Base-by-base conservation (phyloP, 2,888 invertebrate species). In the Troides helena region DNA sequence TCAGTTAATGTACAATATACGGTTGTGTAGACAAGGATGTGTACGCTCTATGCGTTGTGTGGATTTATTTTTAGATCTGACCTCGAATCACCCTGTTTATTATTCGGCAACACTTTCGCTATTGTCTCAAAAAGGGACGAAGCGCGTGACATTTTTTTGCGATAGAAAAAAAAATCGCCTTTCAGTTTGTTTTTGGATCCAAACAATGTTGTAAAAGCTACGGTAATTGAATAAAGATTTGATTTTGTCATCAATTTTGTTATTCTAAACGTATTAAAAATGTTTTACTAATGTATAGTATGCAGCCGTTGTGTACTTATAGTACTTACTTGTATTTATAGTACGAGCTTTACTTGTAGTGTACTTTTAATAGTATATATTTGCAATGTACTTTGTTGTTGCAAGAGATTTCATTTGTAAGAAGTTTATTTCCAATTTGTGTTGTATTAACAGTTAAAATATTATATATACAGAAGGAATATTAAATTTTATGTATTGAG, bases 91-190 rank as follows among this genome's bases (percentile, higher is more conserved):
- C 70, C 43, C 74, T 75, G 75, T 68, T 81, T 80, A 72, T 72
- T 76, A 81, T 80, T 80, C 79, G 62, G 75, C 74, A 71, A 73
- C 78, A 78, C 79, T 80, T 80, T 80, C 79, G 75, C 79, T 74
- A 78, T 78, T 79, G 77, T 79, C 74, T 75, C 74, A 72, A 74
- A 78, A 77, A 76, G 73, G 78, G 75, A 72, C 70, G 71, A 43
- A 61, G 74, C 62, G 69, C 78, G 80, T 80, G 80, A 80, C 70
- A 67, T 66, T 75, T 77, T 46, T 79, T 79, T 65, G 63, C 76
- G 77, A 79, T 77, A 75, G 72, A 74, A 75, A 75, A 75, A 30
- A 70, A 72, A 63, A 63, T 64, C 36, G 66, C 73, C 74, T 74
- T 73, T 74, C 73, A 67, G 68, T 72, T 77, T 75, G 61, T 69